phyloP scores from a whole-genome alignment of 2,113 vertebrate genomes.

The Pluvianellus socialis region DNA sequence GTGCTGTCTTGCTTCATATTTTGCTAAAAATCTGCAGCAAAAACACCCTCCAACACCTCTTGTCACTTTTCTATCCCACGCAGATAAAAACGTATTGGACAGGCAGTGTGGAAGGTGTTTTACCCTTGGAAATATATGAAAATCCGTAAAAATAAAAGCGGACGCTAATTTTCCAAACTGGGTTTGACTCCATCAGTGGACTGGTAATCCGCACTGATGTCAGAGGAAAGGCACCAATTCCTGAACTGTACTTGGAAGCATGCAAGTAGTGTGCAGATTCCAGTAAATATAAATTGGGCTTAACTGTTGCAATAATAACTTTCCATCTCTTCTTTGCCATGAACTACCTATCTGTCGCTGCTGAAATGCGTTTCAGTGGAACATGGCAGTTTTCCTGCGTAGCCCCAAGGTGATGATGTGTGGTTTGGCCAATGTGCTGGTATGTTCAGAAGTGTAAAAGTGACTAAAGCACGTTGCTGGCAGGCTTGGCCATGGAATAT shows the following conservation, averaged over 20 bases:
- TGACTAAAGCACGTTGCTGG: constrained; percentile 56
- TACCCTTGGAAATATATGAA: neutral
- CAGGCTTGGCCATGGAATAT: neutral
- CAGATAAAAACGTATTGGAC: fast-evolving
- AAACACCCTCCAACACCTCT: neutral
- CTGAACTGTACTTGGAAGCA: neutral
- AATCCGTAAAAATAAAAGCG: neutral
- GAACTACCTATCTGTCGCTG: neutral
- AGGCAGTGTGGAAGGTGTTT: neutral
- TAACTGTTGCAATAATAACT: neutral
- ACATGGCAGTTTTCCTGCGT: neutral
- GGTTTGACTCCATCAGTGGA: neutral
- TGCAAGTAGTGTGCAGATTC: neutral
- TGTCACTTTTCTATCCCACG: neutral
- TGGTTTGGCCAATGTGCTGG: neutral
- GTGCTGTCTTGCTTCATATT: neutral
- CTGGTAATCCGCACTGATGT: neutral
- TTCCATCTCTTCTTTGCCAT: neutral
- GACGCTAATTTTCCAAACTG: neutral
- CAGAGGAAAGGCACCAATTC: neutral
- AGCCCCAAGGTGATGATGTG: constrained; percentile 35
- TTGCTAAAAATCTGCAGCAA: neutral
- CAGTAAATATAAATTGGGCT: neutral
- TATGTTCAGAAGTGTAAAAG: neutral
- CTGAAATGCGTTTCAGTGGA: neutral